Base-by-base conservation (phyloP, 2,888 invertebrate species). In the Beris morrisii region DNA sequence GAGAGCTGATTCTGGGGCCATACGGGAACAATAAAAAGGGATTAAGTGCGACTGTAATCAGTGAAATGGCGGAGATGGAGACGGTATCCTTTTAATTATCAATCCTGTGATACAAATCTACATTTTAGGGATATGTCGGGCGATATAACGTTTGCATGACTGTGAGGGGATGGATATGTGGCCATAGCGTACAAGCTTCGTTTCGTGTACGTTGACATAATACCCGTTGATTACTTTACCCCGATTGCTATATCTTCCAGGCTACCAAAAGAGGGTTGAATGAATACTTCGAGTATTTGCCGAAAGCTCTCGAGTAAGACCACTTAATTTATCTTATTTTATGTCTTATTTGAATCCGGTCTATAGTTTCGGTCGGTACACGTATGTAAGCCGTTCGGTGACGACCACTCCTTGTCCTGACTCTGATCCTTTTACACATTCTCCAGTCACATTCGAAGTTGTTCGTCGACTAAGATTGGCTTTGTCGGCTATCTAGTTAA, bases 291-390 rank as follows among this genome's bases (percentile, higher is more conserved):
- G 22, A 44, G 64, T 54, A 54, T 64, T 54, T 38, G 46, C 53
- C 46, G 56, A 63, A 58, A 64, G 63, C 50, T 56, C 57, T 68
- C 46, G 53, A 53, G 45, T 68, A 68, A 68, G 61, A 68, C 68
- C 68, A 68, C 68, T 68, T 65, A 68, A 68, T 68, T 68, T 68
- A 68, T 68, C 68, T 68, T 68, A 68, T 68, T 58, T 68, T 58
- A 68, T 66, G 64, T 66, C 66, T 68, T 68, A 68, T 68, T 68
- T 64, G 66, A 68, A 68, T 66, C 43, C 28, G 12, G 64, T 45
- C 7, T 32, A 64, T n/a, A 63, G 15, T 64, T 12, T 31, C 43
- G 45, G 53, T 44, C 46, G 11, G 5, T 48, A 3, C 48, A 44
- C 22, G 15, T 44, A 11, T 56, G n/a, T 56, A 38, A 56, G 55